phyloP scores from a whole-genome alignment of 2,888 invertebrate species.

The Chouioia cunea region DNA sequence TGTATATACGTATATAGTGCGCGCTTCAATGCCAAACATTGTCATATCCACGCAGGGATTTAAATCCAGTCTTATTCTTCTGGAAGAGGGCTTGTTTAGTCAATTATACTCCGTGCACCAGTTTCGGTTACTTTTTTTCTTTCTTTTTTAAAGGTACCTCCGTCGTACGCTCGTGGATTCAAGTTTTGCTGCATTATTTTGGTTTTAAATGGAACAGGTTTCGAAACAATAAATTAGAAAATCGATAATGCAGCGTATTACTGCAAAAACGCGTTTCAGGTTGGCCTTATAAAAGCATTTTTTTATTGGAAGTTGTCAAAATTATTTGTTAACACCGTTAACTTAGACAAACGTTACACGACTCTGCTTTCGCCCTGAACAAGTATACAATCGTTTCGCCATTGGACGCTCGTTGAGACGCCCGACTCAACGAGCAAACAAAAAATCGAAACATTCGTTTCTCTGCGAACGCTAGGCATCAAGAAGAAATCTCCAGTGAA shows the following conservation, averaged over 20 bases:
- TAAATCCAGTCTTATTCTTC: conserved; percentile 32
- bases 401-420: neutral
- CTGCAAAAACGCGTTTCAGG: too few species aligned
- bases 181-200: too few species aligned
- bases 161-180: too few species aligned
- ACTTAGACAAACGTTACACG: too few species aligned
- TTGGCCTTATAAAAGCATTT: too few species aligned
- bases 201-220: neutral
- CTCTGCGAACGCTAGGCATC: neutral
- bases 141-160: too few species aligned
- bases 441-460: conserved; percentile 5
- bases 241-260: too few species aligned
- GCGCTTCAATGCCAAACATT: conserved; percentile 6
- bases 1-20: too few species aligned
- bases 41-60: conserved; percentile 21
- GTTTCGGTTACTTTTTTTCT: conserved; percentile 22
- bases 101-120: conserved; percentile 21
- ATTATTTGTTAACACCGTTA: too few species aligned
- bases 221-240: neutral
- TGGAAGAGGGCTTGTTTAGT: conserved; percentile 11
- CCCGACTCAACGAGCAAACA: neutral
- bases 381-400: conserved; percentile 1
- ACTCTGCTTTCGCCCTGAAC: too few species aligned
- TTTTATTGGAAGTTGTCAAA: too few species aligned
- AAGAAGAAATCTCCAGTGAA: conserved; percentile 27